Conservation (phyloP, 2,113 vertebrate genomes). For the Psettodes erumei region DNA sequence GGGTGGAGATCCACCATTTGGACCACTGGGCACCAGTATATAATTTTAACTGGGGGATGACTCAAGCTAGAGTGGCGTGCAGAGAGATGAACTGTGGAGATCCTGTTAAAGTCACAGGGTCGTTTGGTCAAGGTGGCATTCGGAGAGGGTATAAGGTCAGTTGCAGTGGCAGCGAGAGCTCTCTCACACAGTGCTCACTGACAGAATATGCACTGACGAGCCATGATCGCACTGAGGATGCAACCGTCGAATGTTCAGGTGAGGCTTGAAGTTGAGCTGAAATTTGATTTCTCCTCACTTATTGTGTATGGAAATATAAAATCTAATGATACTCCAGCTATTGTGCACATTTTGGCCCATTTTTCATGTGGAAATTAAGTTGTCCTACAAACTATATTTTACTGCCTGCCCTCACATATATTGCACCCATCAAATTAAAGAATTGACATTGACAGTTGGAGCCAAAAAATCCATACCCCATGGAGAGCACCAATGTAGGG, state of each 20-base stretch:
- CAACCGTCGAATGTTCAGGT: conserved; percentile 69
- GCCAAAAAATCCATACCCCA: not conserved
- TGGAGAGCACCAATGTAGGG: not conserved
- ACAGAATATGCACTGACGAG: conserved; percentile 7
- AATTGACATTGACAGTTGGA: not conserved
- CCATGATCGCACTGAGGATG: conserved; percentile 8
- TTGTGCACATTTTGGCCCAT: not conserved
- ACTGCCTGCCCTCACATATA: not conserved
- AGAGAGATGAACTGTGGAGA: conserved; percentile 75
- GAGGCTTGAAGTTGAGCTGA: not conserved
- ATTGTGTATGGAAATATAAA: not conserved
- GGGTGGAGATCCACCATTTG: conserved; percentile 51
- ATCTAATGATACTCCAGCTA: not conserved
- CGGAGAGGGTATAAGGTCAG: conserved; percentile 35
- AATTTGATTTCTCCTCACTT: not conserved
- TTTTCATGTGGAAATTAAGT: not conserved
- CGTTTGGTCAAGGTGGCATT: not conserved
- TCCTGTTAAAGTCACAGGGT: conserved; percentile 12
- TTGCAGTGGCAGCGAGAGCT: conserved; percentile 57
- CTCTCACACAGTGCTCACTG: conserved; percentile 58
- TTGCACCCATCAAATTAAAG: not conserved
- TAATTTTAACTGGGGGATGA: conserved; percentile 56
- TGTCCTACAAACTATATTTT: not conserved
- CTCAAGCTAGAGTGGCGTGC: conserved; percentile 70
- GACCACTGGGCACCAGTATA: conserved; percentile 51